Evolutionary conservation across 2,888 invertebrate genomes (phyloP).

Genomic region (Harmothoe impar): DNA sequence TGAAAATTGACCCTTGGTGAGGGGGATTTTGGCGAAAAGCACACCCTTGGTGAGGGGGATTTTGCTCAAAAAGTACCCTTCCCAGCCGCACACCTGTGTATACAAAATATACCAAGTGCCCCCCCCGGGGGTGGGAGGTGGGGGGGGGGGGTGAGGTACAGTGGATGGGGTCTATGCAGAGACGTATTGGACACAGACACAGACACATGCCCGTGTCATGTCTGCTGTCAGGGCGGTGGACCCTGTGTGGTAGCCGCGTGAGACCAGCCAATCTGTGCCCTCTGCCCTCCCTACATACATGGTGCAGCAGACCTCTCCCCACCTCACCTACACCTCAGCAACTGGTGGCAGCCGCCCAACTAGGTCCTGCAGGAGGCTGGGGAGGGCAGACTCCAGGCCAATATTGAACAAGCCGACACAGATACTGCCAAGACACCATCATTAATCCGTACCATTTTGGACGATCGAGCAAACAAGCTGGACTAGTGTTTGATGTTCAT

Average conservation of each 20-base stretch:
- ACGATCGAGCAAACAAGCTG: not conserved
- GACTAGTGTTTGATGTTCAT: conserved; percentile 23
- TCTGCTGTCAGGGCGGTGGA: not conserved
- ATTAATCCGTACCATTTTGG: not conserved
- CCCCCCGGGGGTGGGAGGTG: too few relatives aligned
- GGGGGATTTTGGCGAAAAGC: too few relatives aligned
- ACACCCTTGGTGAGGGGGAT: too few relatives aligned
- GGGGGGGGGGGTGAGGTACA: not conserved
- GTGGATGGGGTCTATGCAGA: not conserved
- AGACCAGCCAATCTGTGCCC: conserved; percentile 18
- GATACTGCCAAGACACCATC: not conserved
- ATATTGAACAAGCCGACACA: not conserved
- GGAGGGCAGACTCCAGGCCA: not conserved
- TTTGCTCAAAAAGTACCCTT: too few relatives aligned
- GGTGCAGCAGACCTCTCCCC: not conserved
- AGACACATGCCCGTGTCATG: conserved; percentile 51
- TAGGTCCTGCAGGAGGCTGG: conserved; percentile 14
- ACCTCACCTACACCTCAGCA: not conserved
- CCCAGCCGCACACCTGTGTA: too few relatives aligned
- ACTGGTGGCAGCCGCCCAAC: not conserved
- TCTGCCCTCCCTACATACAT: not conserved
- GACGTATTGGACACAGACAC: conserved; percentile 32
- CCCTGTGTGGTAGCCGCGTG: not conserved
- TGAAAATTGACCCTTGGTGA: too few relatives aligned
- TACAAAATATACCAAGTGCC: too few relatives aligned